phyloP scores from a whole-genome alignment of 2,888 invertebrate genomes.

The Homarus gammarus region DNA sequence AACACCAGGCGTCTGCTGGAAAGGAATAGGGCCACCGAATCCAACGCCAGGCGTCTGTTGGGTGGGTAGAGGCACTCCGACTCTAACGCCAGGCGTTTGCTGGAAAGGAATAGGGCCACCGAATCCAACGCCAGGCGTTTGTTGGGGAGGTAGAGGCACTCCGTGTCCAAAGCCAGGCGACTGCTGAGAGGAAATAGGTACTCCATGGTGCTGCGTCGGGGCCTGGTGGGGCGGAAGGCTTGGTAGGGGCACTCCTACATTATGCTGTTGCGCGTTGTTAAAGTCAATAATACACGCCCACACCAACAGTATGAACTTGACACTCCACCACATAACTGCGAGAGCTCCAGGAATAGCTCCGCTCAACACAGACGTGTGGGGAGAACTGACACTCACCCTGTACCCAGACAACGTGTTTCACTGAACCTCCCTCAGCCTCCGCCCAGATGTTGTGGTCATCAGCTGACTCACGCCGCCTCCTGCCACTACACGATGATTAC shows the following conservation, averaged over 20 bases:
- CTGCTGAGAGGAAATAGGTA: background rate
- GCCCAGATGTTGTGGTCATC: background rate
- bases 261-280: conserved; percentile 26
- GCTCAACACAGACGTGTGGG: background rate
- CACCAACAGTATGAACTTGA: conserved; percentile 15
- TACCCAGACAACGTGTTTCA: background rate
- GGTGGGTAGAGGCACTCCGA: conserved; percentile 21
- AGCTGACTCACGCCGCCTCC: conserved; percentile 31
- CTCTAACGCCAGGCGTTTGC: background rate
- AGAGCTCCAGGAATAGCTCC: conserved; percentile 1
- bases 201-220: background rate
- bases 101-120: background rate
- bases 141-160: conserved; percentile 7
- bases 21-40: background rate
- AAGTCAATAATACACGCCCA: conserved; percentile 16
- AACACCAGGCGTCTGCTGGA: background rate
- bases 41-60: background rate
- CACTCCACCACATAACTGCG: conserved; percentile 40
- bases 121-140: background rate
- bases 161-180: conserved; percentile 1
- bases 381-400: conserved; percentile 29
- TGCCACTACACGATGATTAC: background rate
- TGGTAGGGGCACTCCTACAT: conserved; percentile 44
- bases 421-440: background rate
- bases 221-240: conserved; percentile 16